These are phyloP conservation scores for Daboia siamensis DNA, from an alignment of 2,113 vertebrate species.

Conservation along the genomic window DNA sequence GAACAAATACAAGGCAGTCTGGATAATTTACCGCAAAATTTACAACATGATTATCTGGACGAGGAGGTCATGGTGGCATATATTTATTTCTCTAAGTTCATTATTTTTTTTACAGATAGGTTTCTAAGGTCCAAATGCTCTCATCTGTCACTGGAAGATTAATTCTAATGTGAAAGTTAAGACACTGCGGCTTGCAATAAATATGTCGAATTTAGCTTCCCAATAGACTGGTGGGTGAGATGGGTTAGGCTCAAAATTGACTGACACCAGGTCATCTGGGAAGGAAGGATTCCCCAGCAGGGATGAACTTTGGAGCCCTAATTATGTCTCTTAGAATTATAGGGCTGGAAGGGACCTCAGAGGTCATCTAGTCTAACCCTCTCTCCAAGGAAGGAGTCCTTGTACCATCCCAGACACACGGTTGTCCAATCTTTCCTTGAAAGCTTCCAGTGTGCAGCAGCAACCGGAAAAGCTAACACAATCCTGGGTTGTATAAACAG, in stretches of 20 bases:
- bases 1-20: background rate
- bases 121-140: background rate
- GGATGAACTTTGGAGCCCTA: background rate
- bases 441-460: background rate
- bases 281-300: background rate
- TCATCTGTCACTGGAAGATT: background rate
- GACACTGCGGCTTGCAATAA: background rate
- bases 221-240: background rate
- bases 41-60: background rate
- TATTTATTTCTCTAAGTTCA: background rate
- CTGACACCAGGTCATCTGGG: background rate
- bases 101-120: background rate
- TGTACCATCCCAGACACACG: background rate
- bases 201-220: background rate
- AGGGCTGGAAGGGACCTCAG: too few relatives aligned
- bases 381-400: too few relatives aligned
- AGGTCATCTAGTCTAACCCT: background rate
- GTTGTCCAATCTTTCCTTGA: background rate
- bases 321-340: background rate
- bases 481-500: too few relatives aligned
- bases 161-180: background rate
- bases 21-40: background rate
- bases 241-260: background rate
- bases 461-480: too few relatives aligned
- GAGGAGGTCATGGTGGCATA: background rate